Conservation (phyloP, 2,113 vertebrate species). For the Pseudopodoces humilis region DNA sequence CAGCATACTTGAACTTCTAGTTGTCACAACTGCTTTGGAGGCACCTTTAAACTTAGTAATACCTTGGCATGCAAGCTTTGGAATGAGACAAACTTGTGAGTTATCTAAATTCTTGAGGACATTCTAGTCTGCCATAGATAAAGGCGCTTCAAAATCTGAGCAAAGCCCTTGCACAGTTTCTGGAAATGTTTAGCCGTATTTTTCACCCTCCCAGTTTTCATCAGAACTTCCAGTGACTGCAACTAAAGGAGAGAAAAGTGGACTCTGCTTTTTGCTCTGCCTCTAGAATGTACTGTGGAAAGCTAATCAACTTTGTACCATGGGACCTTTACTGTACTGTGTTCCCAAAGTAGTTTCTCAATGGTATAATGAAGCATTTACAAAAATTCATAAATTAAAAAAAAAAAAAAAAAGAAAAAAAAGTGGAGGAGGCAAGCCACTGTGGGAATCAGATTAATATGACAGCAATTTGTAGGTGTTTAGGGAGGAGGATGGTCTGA, state of each 20-base stretch:
- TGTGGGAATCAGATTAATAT: not conserved
- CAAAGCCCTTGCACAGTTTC: not conserved
- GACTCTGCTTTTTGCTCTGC: not conserved
- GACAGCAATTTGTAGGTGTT: not conserved
- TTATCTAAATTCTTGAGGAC: not conserved
- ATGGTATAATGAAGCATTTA: not conserved
- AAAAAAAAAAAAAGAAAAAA: not conserved
- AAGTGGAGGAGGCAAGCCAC: fast-evolving
- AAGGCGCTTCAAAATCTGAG: not conserved
- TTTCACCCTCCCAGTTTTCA: not conserved
- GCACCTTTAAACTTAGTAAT: not conserved
- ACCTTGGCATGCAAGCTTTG: not conserved
- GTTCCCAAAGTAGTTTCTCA: not conserved
- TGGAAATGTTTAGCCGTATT: not conserved
- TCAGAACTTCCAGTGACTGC: not conserved
- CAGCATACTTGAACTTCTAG: not conserved
- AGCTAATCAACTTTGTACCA: not conserved
- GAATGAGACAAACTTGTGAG: not conserved
- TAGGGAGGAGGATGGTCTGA: not conserved
- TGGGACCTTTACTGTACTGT: not conserved
- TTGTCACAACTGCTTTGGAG: not conserved
- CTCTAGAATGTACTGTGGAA: not conserved
- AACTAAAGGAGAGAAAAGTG: not conserved
- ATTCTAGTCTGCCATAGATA: not conserved
- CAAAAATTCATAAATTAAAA: not conserved